Base-by-base conservation (phyloP, 2,888 invertebrate genomes). In the Gandaritis pyraliata region DNA sequence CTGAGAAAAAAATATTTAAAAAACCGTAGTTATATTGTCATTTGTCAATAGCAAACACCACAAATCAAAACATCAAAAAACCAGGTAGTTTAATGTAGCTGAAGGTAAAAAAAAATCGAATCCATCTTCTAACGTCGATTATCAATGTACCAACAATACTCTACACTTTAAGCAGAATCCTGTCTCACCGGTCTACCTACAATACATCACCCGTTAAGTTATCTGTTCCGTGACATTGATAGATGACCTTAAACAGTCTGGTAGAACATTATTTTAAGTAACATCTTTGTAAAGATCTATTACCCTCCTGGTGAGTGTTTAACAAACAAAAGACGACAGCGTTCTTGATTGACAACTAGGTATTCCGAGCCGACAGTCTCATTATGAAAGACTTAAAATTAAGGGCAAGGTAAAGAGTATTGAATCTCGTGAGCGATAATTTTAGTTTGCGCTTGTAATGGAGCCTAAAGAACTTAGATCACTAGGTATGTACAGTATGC, bases 221-320 rank as follows among this genome's bases (percentile, higher is more conserved):
- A 83, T 82, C 82, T 78, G 72, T 61, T 65, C 67, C 49, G 6
- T 71, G 83, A 84, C 84, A 58, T 78, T 84, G 84, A 85, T 83
- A 73, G 80, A 84, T 84, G 80, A 58, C 73, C 75, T 78, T 76
- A 83, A 57, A 81, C 52, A 52, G 48, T 39, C 43, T 48, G 47
- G 18, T 57, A 41, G 53, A 64, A 58, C 47, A 58, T 65, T 65
- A 65, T 64, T 68, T 68, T 61, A 65, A 65, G 59, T 65, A 59
- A 58, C 63, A 50, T 61, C 58, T 63, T 55, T 58, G 63, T 55
- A 58, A 58, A 58, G 63, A 55, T 63, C 58, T 58, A 58, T 58
- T 45, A 46, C 46, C 54, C 30, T 5, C 50, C 55, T 63, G 51
- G 58, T 55, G 54, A 47, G 38, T 46, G 10, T 51, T 53, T 11